phyloP scores from a whole-genome alignment of 2,113 vertebrate species.

The Grammomys surdaster region DNA sequence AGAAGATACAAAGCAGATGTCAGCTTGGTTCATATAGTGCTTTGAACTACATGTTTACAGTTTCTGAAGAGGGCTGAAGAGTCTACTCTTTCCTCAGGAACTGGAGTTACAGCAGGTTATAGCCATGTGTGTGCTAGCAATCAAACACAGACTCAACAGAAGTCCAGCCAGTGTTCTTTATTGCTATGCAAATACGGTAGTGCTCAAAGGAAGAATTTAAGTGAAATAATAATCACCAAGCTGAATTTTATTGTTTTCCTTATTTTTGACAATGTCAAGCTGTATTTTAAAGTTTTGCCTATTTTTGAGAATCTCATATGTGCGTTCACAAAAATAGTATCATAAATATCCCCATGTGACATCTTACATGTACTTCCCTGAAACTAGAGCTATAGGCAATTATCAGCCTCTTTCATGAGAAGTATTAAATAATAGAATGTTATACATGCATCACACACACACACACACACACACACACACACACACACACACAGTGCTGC shows the following conservation, averaged over 20 bases:
- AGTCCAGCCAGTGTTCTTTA: background rate
- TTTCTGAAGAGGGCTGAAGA: background rate
- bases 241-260: background rate
- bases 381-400: background rate
- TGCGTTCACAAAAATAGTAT: background rate
- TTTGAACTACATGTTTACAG: background rate
- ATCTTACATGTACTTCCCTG: background rate
- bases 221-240: background rate
- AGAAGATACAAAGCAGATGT: fast-evolving
- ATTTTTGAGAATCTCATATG: background rate
- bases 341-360: background rate
- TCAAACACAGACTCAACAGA: background rate
- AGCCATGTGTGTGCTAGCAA: background rate
- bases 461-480: background rate
- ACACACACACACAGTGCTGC: background rate
- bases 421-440: background rate
- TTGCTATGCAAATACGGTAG: background rate
- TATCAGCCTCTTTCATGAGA: background rate
- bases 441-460: background rate
- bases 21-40: background rate
- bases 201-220: background rate
- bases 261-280: background rate
- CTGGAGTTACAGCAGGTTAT: background rate
- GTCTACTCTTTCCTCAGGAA: background rate
- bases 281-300: background rate